phyloP scores from a whole-genome alignment of 1,140 invertebrate species.

The Pseudomyrmex dendroicus region DNA sequence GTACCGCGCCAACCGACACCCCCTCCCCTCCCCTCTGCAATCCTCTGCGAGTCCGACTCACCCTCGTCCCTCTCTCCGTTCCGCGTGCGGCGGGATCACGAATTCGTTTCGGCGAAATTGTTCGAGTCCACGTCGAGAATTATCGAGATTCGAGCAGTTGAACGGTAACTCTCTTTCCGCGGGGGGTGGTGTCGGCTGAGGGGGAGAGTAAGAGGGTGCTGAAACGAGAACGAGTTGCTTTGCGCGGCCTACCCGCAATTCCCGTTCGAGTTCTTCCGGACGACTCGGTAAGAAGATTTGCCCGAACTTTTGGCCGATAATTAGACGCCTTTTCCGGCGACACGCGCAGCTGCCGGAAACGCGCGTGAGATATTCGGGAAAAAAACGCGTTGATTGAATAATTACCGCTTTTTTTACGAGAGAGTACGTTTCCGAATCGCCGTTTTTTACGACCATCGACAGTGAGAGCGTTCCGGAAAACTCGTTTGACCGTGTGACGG shows the following conservation, averaged over 20 bases:
- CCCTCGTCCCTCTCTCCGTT: background rate
- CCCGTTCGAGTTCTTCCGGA: background rate
- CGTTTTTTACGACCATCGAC: constrained; percentile 8
- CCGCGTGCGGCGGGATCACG: constrained; percentile 60
- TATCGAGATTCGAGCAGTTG: constrained; percentile 65
- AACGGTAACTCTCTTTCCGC: constrained; percentile 54
- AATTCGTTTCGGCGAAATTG: constrained; percentile 73
- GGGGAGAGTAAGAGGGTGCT: background rate
- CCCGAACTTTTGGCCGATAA: constrained; percentile 7
- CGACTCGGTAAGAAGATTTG: constrained; percentile 28
- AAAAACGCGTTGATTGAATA: constrained; percentile 23
- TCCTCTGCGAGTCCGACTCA: background rate
- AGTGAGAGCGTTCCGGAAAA: constrained; percentile 15
- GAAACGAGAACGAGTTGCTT: background rate
- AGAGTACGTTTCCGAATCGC: background rate
- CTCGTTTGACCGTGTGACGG: constrained; percentile 16
- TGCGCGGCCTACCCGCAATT: background rate
- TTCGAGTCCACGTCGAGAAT: constrained; percentile 68
- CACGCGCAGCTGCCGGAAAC: background rate
- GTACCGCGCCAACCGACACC: constrained; percentile 67
- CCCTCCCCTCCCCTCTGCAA: background rate
- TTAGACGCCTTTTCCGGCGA: constrained; percentile 26
- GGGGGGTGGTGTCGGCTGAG: background rate
- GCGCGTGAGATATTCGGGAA: background rate
- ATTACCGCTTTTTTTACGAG: constrained; percentile 23